Evolutionary conservation across 2,797 vertebrate species (phyloP).

Genomic region (Hypotaenidia okinawae): DNA sequence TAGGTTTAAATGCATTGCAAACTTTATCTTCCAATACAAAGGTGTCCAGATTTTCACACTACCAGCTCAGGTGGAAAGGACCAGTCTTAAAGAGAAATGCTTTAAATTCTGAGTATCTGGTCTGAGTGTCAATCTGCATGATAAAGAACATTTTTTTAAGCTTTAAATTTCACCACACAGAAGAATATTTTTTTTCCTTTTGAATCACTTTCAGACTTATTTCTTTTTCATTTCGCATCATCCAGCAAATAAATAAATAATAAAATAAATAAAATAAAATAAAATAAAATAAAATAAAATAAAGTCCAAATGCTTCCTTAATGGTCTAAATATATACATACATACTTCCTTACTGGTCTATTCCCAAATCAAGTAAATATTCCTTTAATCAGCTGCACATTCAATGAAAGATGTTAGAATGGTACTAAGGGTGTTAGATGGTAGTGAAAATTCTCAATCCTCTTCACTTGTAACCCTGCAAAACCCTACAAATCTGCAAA

Average conservation of each 20-base stretch:
- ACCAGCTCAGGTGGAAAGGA: background rate
- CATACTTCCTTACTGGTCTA: background rate
- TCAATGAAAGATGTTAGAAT: background rate
- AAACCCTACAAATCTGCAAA: background rate
- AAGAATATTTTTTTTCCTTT: background rate
- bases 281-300: background rate
- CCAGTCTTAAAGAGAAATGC: background rate
- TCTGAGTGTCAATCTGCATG: background rate
- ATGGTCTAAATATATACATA: background rate
- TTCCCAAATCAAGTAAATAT: background rate
- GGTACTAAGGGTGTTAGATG: background rate
- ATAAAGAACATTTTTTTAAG: background rate
- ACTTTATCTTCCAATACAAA: background rate
- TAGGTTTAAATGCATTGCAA: background rate
- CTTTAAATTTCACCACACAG: background rate
- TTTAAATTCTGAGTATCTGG: constrained; percentile 10
- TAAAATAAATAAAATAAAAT: background rate
- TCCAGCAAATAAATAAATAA: background rate
- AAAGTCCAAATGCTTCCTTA: background rate
- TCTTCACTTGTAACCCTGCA: background rate
- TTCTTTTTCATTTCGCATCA: background rate
- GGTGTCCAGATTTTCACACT: background rate
- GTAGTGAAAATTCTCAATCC: background rate
- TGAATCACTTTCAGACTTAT: background rate
- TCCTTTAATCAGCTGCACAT: background rate